Percentiles rank a stretch among this genome's conserved stretches.
Evolutionary conservation across 1,140 invertebrate species (phyloP).

Genomic region (Tribolium madens): DNA sequence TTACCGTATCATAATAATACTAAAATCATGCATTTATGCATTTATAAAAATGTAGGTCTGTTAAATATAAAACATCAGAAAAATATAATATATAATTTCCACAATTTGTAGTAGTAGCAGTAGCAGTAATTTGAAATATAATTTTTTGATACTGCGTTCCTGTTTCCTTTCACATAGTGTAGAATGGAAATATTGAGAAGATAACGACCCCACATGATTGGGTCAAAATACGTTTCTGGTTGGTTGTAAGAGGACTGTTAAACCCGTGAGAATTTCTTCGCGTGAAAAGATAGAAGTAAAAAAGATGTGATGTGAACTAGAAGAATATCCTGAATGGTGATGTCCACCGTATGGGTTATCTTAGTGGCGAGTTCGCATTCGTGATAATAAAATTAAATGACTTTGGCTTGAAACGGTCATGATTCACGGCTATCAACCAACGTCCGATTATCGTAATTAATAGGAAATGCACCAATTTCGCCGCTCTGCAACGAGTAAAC

Average conservation of each 20-base stretch:
- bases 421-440: slow-evolving; percentile 33
- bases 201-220: slow-evolving; percentile 9
- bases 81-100: no score
- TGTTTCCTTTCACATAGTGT: no score
- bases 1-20: no score
- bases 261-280: slow-evolving; percentile 23
- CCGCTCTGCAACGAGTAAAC: slow-evolving; percentile 38
- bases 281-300: slow-evolving; percentile 25
- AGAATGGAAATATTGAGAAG: background rate
- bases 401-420: slow-evolving; percentile 27
- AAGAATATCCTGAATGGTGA: slow-evolving; percentile 8
- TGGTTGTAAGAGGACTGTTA: background rate
- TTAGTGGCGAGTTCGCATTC: background rate
- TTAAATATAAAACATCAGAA: no score
- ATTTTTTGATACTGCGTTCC: no score
- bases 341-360: slow-evolving; percentile 15
- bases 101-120: no score
- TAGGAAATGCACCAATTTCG: slow-evolving; percentile 49
- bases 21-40: no score
- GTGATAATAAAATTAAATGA: slow-evolving; percentile 28
- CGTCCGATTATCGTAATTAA: slow-evolving; percentile 47
- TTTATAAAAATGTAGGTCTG: no score
- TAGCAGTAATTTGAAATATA: no score
- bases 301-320: slow-evolving; percentile 9
- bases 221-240: slow-evolving; percentile 16